Percentiles rank a stretch among this genome's conserved stretches.
These are phyloP conservation scores for Germaria angustata DNA, from an alignment of 2,888 invertebrate genomes.

Conservation along the genomic window DNA sequence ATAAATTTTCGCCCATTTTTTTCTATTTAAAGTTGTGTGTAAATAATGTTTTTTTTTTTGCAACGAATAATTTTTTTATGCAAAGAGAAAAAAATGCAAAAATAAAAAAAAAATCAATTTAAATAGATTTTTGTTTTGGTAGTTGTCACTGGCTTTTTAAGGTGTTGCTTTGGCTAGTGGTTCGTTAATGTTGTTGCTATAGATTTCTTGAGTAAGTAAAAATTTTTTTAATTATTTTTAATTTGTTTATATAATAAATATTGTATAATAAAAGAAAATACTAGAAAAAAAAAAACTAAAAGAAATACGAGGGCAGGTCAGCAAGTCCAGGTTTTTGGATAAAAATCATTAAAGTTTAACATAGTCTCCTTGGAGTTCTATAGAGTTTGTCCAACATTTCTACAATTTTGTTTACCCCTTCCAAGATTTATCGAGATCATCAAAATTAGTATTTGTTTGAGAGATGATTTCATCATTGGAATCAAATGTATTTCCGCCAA, in stretches of 20 bases:
- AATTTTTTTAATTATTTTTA: slow-evolving; percentile 5
- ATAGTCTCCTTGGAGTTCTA: no score
- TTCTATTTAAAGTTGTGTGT: background rate
- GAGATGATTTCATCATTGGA: no score
- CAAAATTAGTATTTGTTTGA: no score
- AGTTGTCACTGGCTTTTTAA: slow-evolving; percentile 42
- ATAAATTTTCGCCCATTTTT: slow-evolving; percentile 6
- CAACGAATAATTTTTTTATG: background rate
- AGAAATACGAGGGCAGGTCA: background rate
- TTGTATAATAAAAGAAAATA: background rate
- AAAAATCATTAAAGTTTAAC: no score
- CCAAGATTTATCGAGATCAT: no score
- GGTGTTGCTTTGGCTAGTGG: slow-evolving; percentile 39
- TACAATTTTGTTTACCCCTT: no score
- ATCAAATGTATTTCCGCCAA: no score
- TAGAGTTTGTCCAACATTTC: no score
- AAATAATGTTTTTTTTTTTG: background rate
- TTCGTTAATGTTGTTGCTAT: background rate
- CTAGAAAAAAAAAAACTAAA: background rate
- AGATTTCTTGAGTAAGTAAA: background rate
- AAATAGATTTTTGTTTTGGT: slow-evolving; percentile 36
- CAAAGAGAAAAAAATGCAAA: background rate
- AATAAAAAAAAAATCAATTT: background rate
- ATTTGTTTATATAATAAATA: slow-evolving; percentile 35
- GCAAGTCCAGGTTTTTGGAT: no score